Percentiles rank a stretch among this genome's conserved stretches.
Conservation (phyloP, 2,113 vertebrate species). For the Thunnus thynnus region DNA sequence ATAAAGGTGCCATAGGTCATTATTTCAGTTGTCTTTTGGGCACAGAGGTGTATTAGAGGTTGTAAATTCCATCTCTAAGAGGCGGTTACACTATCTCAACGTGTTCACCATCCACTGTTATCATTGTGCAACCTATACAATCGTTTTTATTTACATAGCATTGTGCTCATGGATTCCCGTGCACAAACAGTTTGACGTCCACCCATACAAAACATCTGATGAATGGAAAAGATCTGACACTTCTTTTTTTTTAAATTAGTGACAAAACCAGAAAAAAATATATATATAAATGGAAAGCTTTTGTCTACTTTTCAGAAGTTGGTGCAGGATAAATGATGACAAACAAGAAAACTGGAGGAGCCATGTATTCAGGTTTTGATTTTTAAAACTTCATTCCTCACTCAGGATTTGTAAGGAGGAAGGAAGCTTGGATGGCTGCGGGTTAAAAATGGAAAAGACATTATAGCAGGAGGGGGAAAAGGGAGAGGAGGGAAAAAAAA, state of each 20-base stretch:
- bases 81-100: constrained; percentile 22
- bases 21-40: constrained; percentile 25
- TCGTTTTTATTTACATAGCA: constrained; percentile 41
- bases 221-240: constrained; percentile 24
- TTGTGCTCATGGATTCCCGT: constrained; percentile 20
- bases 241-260: constrained; percentile 15
- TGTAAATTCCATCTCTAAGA: constrained; percentile 19
- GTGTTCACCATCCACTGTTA: constrained; percentile 11
- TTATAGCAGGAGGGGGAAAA: constrained; percentile 78
- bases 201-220: constrained; percentile 40
- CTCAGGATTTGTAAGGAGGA: constrained; percentile 78
- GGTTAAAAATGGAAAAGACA: constrained; percentile 90
- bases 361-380: constrained; percentile 70
- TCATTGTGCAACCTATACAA: constrained; percentile 2
- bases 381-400: constrained; percentile 82
- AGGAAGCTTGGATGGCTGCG: constrained; percentile 85
- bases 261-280: constrained; percentile 29
- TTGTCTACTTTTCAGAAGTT: constrained; percentile 42
- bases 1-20: not conserved
- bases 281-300: constrained; percentile 17
- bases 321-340: constrained; percentile 66
- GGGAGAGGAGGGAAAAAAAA: constrained; percentile 66
- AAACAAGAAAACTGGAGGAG: constrained; percentile 66
- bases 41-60: not conserved
- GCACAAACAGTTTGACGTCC: constrained; percentile 34